phyloP scores from a whole-genome alignment of 2,797 vertebrate species.

The Acomys russatus region DNA sequence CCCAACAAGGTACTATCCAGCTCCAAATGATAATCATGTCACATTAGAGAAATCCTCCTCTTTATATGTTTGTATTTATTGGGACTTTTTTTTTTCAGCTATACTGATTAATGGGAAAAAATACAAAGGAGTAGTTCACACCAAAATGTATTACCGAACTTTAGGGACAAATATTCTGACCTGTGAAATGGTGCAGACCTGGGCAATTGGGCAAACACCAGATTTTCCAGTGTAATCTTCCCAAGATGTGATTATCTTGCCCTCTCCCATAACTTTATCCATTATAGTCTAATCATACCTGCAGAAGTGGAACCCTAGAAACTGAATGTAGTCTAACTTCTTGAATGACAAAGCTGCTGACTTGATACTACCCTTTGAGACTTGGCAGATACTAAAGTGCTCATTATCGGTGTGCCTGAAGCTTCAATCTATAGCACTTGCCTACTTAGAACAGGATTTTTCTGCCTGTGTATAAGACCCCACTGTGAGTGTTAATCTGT shows the following conservation, averaged over 20 bases:
- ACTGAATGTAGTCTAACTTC: neutral
- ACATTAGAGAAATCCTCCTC: neutral
- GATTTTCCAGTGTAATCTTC: slow-evolving; percentile 35
- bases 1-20: neutral
- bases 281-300: slow-evolving; percentile 5
- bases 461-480: neutral
- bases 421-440: neutral
- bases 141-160: slow-evolving; percentile 46
- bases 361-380: slow-evolving; percentile 27
- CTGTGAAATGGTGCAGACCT: neutral
- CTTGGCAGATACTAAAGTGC: neutral
- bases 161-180: slow-evolving; percentile 20
- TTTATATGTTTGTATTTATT: slow-evolving; percentile 22
- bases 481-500: neutral
- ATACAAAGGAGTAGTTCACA: slow-evolving; percentile 30
- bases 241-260: neutral
- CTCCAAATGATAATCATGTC: neutral
- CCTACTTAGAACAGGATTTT: neutral
- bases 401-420: neutral
- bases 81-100: slow-evolving; percentile 23
- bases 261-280: neutral
- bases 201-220: neutral
- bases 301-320: neutral
- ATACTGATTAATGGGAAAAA: slow-evolving; percentile 47
- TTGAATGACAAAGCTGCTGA: slow-evolving; percentile 15